phyloP scores from a whole-genome alignment of 2,113 vertebrate genomes.

The Daubentonia madagascariensis region DNA sequence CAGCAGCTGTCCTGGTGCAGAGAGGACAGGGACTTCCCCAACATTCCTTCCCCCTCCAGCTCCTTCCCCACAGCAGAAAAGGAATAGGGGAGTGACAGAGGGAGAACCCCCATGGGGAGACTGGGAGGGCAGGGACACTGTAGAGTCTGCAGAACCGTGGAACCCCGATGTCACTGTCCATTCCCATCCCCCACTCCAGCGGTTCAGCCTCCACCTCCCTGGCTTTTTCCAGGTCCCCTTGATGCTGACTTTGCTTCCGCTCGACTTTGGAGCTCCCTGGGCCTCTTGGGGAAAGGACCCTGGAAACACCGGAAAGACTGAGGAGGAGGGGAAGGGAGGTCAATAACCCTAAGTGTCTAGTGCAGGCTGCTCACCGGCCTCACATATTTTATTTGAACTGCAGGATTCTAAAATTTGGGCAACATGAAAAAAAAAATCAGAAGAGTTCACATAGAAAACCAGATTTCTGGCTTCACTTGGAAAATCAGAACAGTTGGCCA shows the following conservation, averaged over 20 bases:
- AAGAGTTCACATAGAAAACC: neutral
- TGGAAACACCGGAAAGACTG: neutral
- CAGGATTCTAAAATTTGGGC: neutral
- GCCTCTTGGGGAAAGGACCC: neutral
- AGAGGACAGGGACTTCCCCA: neutral
- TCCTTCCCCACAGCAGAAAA: neutral
- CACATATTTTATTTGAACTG: neutral
- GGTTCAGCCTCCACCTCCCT: neutral
- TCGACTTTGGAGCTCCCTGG: neutral
- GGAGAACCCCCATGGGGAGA: too few relatives aligned
- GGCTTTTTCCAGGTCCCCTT: neutral
- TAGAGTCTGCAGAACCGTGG: neutral
- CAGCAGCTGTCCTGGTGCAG: neutral
- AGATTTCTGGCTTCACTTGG: neutral
- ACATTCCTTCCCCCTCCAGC: too few relatives aligned
- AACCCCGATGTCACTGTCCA: neutral
- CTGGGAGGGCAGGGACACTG: rapidly evolving
- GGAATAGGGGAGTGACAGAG: neutral
- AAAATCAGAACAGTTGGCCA: neutral
- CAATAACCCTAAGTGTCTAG: neutral
- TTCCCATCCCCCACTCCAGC: too few relatives aligned
- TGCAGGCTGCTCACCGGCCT: neutral
- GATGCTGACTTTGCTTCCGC: neutral
- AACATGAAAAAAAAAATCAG: neutral
- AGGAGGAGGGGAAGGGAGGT: neutral